Evolutionary conservation across 2,113 vertebrate genomes (phyloP), one percentile per base, ranked within the genome.

Genomic region (Hirundichthys speculiger): DNA sequence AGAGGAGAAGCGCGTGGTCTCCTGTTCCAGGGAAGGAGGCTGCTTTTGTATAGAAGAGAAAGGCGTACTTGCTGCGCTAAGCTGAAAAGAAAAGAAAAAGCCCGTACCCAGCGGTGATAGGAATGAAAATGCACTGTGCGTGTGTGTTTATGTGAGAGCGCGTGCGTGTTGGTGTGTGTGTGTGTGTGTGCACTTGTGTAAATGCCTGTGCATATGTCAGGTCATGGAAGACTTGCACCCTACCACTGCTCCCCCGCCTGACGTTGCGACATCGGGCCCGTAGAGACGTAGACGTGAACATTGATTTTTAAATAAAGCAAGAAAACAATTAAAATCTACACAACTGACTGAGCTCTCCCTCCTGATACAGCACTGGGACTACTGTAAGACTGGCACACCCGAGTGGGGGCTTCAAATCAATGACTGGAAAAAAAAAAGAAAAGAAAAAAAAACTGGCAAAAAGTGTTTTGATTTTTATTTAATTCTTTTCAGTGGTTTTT

Each of bases 31-130:
- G 53, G 77, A 84, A 77, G 75, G 78, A 73, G 83, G 76, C 74
- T 75, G 75, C 71, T 88, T 86, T 90, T 91, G 86, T 89, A 86
- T 86, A 88, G 84, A 80, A 30, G 73, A 84, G 67, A 50, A 75
- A 74, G 51, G 79, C 62, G 62, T 57, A 63, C 75, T 69, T 30
- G 56, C 65, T 64, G 71, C 60, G 63, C 73, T 74, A 48, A 76
- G 70, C 75, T 61, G 67, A 76, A 79, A 75, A 76, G 82, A 80
- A 75, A 75, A 73, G 74, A 71, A 73, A 46, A 75, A 46, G 62
- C 57, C 78, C 75, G 65, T 30, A 84, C 75, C 77, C 69, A 67
- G 64, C 75, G 69, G 72, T 81, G 83, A 79, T 52, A 15, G 70
- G 75, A 71, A 82, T 54, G 42, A 80, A 69, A 77, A 84, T 80